A percentile compares a stretch with the other conserved stretches of the same genome.
Conservation (phyloP, 2,888 invertebrate genomes). For the Frankliniella intonsa region DNA sequence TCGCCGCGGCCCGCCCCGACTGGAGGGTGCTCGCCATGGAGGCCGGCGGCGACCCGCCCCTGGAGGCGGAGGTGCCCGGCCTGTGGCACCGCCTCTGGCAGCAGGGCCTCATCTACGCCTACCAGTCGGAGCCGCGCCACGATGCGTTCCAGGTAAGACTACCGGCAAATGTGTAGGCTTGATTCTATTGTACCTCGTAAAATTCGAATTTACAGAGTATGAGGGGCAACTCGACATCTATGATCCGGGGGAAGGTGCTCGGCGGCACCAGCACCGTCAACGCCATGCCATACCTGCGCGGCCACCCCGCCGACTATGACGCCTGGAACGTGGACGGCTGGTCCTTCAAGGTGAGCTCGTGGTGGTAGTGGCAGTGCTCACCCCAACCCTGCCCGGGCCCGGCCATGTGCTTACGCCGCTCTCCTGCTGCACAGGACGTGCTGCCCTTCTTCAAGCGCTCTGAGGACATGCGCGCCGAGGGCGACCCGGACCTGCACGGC, state of each 20-base stretch:
- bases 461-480: background rate
- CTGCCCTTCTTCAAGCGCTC: conserved; percentile 21
- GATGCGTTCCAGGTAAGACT: background rate
- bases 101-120: background rate
- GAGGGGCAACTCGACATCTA: background rate
- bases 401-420: background rate
- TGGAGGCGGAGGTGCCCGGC: background rate
- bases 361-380: background rate
- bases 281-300: conserved; percentile 5
- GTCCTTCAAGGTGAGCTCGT: background rate
- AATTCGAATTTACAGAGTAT: background rate
- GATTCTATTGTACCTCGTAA: background rate
- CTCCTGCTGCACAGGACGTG: background rate
- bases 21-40: conserved; percentile 14
- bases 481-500: background rate
- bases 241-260: background rate
- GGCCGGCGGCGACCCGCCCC: conserved; percentile 15
- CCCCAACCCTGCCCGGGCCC: too few relatives aligned
- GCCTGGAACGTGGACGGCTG: background rate
- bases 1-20: background rate
- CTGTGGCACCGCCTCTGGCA: conserved; percentile 15
- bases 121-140: background rate
- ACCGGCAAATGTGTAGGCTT: background rate
- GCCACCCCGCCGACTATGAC: conserved; percentile 6
- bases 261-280: conserved; percentile 18